A percentile compares a stretch with the other conserved stretches of the same genome.
phyloP scores from a whole-genome alignment of 2,113 vertebrate genomes.

The Osmerus mordax region DNA sequence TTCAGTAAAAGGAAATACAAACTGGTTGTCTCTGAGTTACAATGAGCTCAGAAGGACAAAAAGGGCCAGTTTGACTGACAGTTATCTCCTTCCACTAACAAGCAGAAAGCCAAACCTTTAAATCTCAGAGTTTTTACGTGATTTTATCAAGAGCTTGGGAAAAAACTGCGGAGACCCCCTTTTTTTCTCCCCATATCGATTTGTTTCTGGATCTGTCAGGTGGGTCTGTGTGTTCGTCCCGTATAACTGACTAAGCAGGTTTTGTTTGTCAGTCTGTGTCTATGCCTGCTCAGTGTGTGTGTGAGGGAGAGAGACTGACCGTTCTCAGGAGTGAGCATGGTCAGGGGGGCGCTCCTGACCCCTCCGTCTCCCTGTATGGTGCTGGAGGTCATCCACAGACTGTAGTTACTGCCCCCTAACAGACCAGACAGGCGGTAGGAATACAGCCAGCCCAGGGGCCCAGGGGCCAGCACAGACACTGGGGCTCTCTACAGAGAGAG shows the following conservation, averaged over 20 bases:
- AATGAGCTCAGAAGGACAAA: slow-evolving; percentile 31
- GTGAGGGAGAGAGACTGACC: slow-evolving; percentile 61
- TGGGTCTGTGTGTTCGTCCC: background rate
- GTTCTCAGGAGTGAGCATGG: slow-evolving; percentile 80
- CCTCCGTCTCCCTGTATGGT: slow-evolving; percentile 87
- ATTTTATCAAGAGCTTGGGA: slow-evolving; percentile 59
- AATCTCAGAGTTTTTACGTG: slow-evolving; percentile 63
- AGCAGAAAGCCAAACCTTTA: slow-evolving; percentile 54
- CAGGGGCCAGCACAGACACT: slow-evolving; percentile 28
- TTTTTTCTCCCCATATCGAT: background rate
- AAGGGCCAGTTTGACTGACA: slow-evolving; percentile 56
- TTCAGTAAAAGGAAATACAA: slow-evolving; percentile 65
- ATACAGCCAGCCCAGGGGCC: slow-evolving; percentile 24
- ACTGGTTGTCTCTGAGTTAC: slow-evolving; percentile 46
- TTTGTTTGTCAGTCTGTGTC: background rate
- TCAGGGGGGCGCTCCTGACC: slow-evolving; percentile 73
- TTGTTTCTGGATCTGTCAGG: background rate
- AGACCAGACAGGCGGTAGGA: slow-evolving; percentile 56
- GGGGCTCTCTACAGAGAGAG: slow-evolving; percentile 60
- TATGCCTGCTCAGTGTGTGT: slow-evolving; percentile 4
- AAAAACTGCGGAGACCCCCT: slow-evolving; percentile 61
- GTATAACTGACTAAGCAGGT: background rate
- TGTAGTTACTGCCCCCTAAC: slow-evolving; percentile 66
- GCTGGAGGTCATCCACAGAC: slow-evolving; percentile 80
- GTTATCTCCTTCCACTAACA: slow-evolving; percentile 59